Evolutionary conservation across 1,140 invertebrate genomes (phyloP).

Genomic region (Carposina sasakii): DNA sequence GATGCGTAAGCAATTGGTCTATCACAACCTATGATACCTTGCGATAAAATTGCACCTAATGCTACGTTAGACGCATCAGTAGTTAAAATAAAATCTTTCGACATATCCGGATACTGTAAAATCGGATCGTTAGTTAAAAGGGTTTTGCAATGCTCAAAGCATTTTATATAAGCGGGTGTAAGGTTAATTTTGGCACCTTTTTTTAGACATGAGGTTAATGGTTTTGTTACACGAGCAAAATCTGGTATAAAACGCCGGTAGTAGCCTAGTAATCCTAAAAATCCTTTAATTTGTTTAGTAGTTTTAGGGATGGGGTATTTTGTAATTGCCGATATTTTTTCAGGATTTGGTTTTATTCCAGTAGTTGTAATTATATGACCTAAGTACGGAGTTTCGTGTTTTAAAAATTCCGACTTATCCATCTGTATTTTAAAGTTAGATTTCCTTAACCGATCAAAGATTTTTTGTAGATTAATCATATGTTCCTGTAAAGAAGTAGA

Average conservation of each 20-base stretch:
- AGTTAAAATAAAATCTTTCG: constrained; percentile 20
- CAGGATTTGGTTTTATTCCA: constrained; percentile 29
- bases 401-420: constrained; percentile 18
- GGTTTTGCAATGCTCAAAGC: constrained; percentile 11
- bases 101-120: constrained; percentile 22
- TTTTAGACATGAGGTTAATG: constrained; percentile 17
- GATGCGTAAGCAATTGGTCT: constrained; percentile 9
- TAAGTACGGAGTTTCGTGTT: constrained; percentile 27
- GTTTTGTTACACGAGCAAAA: constrained; percentile 16
- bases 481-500: constrained; percentile 29
- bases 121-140: constrained; percentile 10
- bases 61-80: constrained; percentile 26
- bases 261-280: constrained; percentile 32
- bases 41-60: constrained; percentile 23
- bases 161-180: constrained; percentile 1
- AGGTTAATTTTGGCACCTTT: constrained; percentile 16
- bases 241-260: constrained; percentile 33
- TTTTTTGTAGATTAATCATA: constrained; percentile 20
- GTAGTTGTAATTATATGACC: constrained; percentile 26
- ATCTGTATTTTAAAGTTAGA: constrained; percentile 32
- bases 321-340: constrained; percentile 27
- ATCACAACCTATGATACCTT: constrained; percentile 19
- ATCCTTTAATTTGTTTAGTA: constrained; percentile 28
- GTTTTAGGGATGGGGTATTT: constrained; percentile 27
- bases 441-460: constrained; percentile 26